These are phyloP conservation scores for Actinia tenebrosa DNA, from an alignment of 64 coral and sea anemone genomes.

Conservation along the genomic window DNA sequence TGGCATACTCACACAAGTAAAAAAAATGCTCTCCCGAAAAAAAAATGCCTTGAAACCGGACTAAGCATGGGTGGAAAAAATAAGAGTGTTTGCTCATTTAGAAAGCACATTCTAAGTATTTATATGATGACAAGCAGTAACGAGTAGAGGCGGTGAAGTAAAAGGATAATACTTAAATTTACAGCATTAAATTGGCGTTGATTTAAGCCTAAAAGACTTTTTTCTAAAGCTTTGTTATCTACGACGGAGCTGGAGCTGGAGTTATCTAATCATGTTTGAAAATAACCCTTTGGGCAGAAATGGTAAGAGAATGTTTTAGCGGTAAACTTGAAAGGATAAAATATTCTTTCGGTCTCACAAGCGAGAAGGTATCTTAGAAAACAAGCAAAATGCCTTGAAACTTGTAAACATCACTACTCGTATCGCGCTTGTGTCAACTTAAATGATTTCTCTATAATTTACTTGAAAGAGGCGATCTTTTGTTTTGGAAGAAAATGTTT, in stretches of 20 bases:
- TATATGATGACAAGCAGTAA: neutral
- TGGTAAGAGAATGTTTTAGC: conserved; percentile 15
- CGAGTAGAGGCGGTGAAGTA: conserved; percentile 2
- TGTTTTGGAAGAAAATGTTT: neutral
- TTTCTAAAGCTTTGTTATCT: conserved; percentile 14
- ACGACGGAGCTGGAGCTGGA: neutral
- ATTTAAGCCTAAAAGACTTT: neutral
- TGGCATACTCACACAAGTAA: no score
- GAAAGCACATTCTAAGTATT: neutral
- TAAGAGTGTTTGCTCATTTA: neutral
- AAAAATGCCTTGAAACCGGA: neutral
- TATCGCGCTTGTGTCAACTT: neutral
- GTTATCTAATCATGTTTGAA: conserved; percentile 20
- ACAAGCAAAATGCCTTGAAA: neutral
- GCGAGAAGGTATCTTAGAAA: neutral
- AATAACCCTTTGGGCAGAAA: conserved; percentile 12
- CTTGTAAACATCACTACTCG: neutral
- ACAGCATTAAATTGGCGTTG: conserved; percentile 13
- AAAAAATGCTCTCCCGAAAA: no score
- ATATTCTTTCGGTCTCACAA: neutral
- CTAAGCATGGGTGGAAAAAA: neutral
- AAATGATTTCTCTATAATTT: neutral
- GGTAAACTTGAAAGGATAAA: conserved; percentile 13
- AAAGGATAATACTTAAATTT: conserved; percentile 9
- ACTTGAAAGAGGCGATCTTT: neutral